Conservation (phyloP, 2,113 vertebrate species). For the Lycocorax pyrrhopterus region DNA sequence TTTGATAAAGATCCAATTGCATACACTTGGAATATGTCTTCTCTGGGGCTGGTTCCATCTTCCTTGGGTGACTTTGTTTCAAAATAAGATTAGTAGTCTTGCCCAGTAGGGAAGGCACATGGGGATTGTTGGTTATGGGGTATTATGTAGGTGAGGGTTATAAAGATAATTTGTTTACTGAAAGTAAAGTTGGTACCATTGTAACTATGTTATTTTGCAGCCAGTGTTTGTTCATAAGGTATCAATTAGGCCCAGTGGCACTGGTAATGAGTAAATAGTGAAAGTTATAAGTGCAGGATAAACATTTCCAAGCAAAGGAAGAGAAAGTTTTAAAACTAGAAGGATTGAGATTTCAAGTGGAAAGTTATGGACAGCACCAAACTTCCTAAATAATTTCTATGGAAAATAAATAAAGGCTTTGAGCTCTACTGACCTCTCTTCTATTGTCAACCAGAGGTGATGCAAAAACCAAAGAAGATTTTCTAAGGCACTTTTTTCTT, state of each 20-base stretch:
- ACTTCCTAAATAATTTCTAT: neutral
- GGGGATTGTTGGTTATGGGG: neutral
- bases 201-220: neutral
- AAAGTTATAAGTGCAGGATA: neutral
- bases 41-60: neutral
- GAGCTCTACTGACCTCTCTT: neutral
- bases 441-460: neutral
- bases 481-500: neutral
- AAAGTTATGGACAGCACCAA: neutral
- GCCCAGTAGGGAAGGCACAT: neutral
- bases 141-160: neutral
- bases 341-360: neutral
- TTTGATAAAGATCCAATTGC: neutral
- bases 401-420: neutral
- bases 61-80: neutral
- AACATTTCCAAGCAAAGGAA: neutral
- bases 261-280: neutral
- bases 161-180: neutral
- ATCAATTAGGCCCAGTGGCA: neutral
- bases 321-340: neutral
- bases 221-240: neutral
- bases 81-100: neutral
- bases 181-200: neutral
- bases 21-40: neutral
- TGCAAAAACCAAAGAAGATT: neutral